Evolutionary conservation across 2,113 vertebrate species (phyloP), one percentile per base, ranked within the genome.

Genomic region (Cynocephalus volans): DNA sequence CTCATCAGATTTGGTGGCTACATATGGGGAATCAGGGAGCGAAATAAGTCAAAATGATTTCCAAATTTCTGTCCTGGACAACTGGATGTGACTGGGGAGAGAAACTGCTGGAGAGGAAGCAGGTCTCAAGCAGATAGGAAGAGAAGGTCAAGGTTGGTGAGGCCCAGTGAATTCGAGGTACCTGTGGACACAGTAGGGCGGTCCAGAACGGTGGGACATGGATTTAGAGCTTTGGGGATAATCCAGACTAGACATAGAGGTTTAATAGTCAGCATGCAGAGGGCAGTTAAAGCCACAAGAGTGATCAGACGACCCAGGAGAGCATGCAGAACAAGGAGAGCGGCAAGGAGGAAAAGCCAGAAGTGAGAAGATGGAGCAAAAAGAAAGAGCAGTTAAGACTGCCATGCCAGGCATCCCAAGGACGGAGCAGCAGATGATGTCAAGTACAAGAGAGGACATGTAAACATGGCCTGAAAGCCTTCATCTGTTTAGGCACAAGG

Each of bases 151-250:
- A 18, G 10, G 28, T 26, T 1, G 28, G 73, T 26, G 3, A 13
- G 79, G 9, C n/a, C 33, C 19, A 6, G 26, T 4, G 84, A 69
- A n/a, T 14, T 17, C 3, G 93, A 26, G 52, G 18, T 31, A 33
- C 13, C 64, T 2, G 0, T 0, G 24, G 79, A 52, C 56, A 15
- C 1, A 23, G 77, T 2, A 3, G 18, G 24, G 19, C 2, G 0
- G 17, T 23, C 5, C 36, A 33, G 72, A 70, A 14, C 56, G 41
- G 56, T 0, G 41, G 12, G 54, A n/a, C 7, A 11, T 6, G 48
- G 4, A 17, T 5, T 52, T 4, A 18, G 90, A 28, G 64, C 60
- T 14, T 28, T 3, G 72, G 41, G 26, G 33, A 48, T 33, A 26
- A 52, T 33, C 62, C 84, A 33, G 33, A 58, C 28, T 0, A 56